Evolutionary conservation across 2,113 vertebrate genomes (phyloP), one percentile per base, ranked within the genome.

Genomic region (Lophochroa leadbeateri): DNA sequence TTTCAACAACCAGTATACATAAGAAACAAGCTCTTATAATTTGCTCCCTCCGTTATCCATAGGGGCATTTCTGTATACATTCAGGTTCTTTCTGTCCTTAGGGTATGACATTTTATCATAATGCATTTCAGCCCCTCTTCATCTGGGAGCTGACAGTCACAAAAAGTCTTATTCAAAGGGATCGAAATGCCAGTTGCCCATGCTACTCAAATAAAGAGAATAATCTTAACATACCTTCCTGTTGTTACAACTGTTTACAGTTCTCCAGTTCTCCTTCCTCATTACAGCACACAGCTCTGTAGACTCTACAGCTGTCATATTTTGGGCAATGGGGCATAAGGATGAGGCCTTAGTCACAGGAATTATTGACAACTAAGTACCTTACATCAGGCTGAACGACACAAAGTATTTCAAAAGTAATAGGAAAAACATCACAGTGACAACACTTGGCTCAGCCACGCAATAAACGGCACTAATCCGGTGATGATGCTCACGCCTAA

Each of bases 61-160:
- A 79, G 23, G 37, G 35, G 76, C 67, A 50, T 65, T 92, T 85
- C 44, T 84, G 31, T 78, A 9, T 68, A 37, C 35, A 37, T 80
- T 81, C 80, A 78, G 55, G 64, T 71, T 74, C 57, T 57, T 86
- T 65, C 53, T 90, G 37, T 94, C 93, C 92, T 79, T 81, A 84
- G 80, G 85, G 77, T 83, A 81, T 82, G 92, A 83, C 57, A 91
- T 89, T 94, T 95, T 77, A 86, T 70, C 52, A 65, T 68, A 61
- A 25, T 57, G 33, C 64, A 52, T 91, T 95, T 76, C 39, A 92
- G 52, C 37, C 92, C 72, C 63, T 91, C 87, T 91, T 92, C 72
- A 69, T 89, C 35, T 60, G 41, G 13, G 33, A 20, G 25, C 39
- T 82, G 74, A 72, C 55, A 89, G 88, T 28, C 50, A 85, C 47